phyloP scores from a whole-genome alignment of 2,888 invertebrate species.

The Darwinula stevensoni region DNA sequence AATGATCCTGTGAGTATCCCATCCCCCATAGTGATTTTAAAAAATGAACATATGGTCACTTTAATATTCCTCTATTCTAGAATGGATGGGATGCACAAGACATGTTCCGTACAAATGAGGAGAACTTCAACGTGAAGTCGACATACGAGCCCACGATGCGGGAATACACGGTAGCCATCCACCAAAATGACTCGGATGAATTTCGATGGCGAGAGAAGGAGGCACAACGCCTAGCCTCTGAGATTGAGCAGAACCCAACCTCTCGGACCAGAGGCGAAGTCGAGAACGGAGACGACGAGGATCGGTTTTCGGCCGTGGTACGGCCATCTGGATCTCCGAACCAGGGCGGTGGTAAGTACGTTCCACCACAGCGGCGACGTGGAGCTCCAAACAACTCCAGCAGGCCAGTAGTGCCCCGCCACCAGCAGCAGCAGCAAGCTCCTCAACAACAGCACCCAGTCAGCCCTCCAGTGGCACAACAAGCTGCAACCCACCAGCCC shows the following conservation, averaged over 20 bases:
- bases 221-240: slow-evolving; percentile 65
- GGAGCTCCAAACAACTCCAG: slow-evolving; percentile 1
- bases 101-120: slow-evolving; percentile 83
- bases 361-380: slow-evolving; percentile 39
- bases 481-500: too few species aligned
- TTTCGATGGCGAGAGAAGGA: slow-evolving; percentile 38
- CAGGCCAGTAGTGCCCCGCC: slow-evolving; percentile 4
- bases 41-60: slow-evolving; percentile 1
- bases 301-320: slow-evolving; percentile 50
- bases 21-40: slow-evolving; percentile 6
- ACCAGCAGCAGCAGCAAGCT: slow-evolving; percentile 8
- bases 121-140: slow-evolving; percentile 65
- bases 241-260: slow-evolving; percentile 59
- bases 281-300: slow-evolving; percentile 79
- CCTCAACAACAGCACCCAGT: slow-evolving; percentile 7
- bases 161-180: slow-evolving; percentile 69
- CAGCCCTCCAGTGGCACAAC: background rate
- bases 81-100: slow-evolving; percentile 93
- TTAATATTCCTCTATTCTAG: slow-evolving; percentile 12
- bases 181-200: slow-evolving; percentile 57
- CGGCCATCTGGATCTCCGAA: slow-evolving; percentile 19
- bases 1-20: slow-evolving; percentile 19
- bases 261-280: slow-evolving; percentile 52
- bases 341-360: slow-evolving; percentile 27
- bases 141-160: slow-evolving; percentile 67